A percentile compares a stretch with the other conserved stretches of the same genome.
These are phyloP conservation scores for Pseudopleuronectes americanus DNA, from an alignment of 2,797 vertebrate species.

Conservation along the genomic window DNA sequence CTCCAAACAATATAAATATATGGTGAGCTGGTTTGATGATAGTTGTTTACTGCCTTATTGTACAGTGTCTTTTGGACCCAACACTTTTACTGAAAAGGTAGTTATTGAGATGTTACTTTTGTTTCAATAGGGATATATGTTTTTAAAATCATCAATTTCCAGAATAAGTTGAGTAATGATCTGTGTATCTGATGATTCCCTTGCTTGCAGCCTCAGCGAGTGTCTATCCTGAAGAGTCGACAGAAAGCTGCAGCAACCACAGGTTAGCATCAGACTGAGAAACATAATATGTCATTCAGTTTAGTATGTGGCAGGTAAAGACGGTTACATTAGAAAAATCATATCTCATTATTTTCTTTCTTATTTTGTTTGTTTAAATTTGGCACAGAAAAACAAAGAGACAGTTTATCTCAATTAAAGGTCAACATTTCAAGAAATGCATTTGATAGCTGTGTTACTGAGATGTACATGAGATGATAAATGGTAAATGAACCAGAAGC, in stretches of 20 bases:
- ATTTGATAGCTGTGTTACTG: no score
- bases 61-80: not conserved
- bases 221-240: slow-evolving; percentile 75
- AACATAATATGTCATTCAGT: not conserved
- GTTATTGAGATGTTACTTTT: no score
- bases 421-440: not conserved
- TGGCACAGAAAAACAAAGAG: no score
- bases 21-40: slow-evolving; percentile 60
- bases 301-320: not conserved
- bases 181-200: not conserved
- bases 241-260: slow-evolving; percentile 47
- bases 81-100: not conserved
- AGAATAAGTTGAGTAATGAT: not conserved
- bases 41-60: not conserved
- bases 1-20: slow-evolving; percentile 56
- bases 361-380: no score
- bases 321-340: no score
- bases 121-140: no score
- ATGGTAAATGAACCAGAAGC: no score
- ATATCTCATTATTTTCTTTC: no score
- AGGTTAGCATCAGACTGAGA: slow-evolving; percentile 57
- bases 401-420: no score
- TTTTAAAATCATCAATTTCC: not conserved
- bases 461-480: no score
- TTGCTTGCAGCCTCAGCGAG: slow-evolving; percentile 75